Conservation (phyloP, 2,113 vertebrate genomes). For the Romanogobio albipinnatus region DNA sequence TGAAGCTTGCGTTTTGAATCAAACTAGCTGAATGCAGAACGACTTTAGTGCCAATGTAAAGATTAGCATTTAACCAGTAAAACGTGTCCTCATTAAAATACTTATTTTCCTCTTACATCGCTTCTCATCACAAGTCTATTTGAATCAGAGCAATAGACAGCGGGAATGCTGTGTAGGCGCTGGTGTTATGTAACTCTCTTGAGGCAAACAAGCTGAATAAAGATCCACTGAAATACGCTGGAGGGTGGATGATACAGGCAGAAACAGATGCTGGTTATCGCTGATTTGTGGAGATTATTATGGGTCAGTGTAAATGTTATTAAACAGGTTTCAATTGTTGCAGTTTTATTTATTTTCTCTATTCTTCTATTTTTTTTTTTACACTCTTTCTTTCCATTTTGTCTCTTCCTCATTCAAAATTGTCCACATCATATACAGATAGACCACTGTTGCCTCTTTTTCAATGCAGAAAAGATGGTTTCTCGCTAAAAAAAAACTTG, state of each 20-base stretch:
- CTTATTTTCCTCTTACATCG: background rate
- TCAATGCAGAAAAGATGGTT: no score
- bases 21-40: background rate
- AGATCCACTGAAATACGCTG: constrained; percentile 16
- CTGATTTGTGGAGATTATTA: background rate
- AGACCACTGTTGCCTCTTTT: no score
- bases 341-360: background rate
- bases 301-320: background rate
- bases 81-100: background rate
- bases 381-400: background rate
- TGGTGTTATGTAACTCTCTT: constrained; percentile 47
- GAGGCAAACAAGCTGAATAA: constrained; percentile 42
- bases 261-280: background rate
- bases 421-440: background rate
- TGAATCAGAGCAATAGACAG: background rate
- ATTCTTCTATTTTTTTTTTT: no score
- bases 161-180: constrained; percentile 33
- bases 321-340: background rate
- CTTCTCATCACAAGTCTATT: background rate
- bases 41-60: background rate
- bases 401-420: background rate
- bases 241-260: constrained; percentile 15
- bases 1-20: background rate
- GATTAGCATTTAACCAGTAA: background rate
- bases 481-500: no score